Conservation (phyloP, 1,140 invertebrate species). For the Dreissena rostriformis region DNA sequence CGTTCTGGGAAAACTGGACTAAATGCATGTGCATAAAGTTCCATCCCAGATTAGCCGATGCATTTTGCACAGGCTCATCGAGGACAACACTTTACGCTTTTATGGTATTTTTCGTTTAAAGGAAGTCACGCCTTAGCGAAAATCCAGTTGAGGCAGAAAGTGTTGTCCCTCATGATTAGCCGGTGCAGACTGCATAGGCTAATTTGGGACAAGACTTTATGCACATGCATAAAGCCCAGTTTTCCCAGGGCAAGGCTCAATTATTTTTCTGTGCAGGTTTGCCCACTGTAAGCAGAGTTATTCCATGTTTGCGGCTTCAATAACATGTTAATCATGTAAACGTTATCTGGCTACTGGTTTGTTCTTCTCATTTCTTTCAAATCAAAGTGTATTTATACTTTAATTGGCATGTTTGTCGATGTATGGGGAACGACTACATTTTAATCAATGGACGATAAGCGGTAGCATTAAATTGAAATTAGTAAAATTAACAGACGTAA, state of each 20-base stretch:
- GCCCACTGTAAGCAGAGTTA: neutral
- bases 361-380: constrained; percentile 19
- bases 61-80: too few species aligned
- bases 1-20: too few species aligned
- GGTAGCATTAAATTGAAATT: constrained; percentile 34
- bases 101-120: too few species aligned
- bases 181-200: too few species aligned
- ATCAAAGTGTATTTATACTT: constrained; percentile 41
- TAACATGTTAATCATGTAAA: constrained; percentile 33
- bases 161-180: too few species aligned
- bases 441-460: constrained; percentile 14
- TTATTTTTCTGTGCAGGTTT: neutral
- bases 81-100: too few species aligned
- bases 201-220: too few species aligned
- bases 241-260: neutral
- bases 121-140: too few species aligned
- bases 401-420: constrained; percentile 31
- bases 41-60: too few species aligned
- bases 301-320: constrained; percentile 16
- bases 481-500: constrained; percentile 36
- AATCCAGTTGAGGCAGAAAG: too few species aligned
- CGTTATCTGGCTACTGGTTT: neutral
- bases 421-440: neutral
- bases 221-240: too few species aligned
- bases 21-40: too few species aligned